Evolutionary conservation across 2,797 vertebrate genomes (phyloP).

Genomic region (Erethizon dorsatum): DNA sequence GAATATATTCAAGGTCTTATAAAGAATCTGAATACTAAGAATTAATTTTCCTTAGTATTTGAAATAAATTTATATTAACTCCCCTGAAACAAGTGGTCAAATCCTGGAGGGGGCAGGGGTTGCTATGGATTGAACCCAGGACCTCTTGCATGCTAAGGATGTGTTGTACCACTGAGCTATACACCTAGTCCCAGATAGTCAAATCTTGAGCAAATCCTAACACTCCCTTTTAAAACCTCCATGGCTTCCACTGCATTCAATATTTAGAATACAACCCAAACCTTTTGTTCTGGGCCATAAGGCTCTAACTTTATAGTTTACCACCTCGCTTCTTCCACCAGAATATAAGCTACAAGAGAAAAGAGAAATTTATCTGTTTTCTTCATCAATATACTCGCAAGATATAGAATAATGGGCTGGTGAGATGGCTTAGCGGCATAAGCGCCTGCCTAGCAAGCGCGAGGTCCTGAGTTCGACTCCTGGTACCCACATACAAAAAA

Average conservation of each 20-base stretch:
- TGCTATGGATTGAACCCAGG: neutral
- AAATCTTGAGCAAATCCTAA: constrained; percentile 57
- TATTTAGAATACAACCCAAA: constrained; percentile 46
- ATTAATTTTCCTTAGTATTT: neutral
- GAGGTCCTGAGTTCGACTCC: too few relatives aligned
- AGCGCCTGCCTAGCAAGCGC: too few relatives aligned
- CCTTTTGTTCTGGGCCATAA: neutral
- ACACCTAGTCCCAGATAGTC: neutral
- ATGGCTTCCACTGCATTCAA: neutral
- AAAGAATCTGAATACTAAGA: constrained; percentile 60
- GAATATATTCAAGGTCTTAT: constrained; percentile 1
- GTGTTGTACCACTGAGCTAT: neutral
- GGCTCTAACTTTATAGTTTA: constrained; percentile 7
- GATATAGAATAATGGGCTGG: neutral
- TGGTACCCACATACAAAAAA: too few relatives aligned
- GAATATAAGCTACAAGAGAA: constrained; percentile 1
- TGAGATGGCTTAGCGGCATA: too few relatives aligned
- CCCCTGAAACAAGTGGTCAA: constrained; percentile 9
- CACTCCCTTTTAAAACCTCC: constrained; percentile 16
- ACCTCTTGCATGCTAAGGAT: neutral
- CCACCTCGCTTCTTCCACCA: neutral
- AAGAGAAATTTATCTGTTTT: constrained; percentile 8
- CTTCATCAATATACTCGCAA: constrained; percentile 35
- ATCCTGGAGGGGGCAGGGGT: neutral
- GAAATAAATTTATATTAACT: constrained; percentile 51